Conservation (phyloP, 35 echinoderm and acorn worm genomes). For the Heliocidaris tuberculata region DNA sequence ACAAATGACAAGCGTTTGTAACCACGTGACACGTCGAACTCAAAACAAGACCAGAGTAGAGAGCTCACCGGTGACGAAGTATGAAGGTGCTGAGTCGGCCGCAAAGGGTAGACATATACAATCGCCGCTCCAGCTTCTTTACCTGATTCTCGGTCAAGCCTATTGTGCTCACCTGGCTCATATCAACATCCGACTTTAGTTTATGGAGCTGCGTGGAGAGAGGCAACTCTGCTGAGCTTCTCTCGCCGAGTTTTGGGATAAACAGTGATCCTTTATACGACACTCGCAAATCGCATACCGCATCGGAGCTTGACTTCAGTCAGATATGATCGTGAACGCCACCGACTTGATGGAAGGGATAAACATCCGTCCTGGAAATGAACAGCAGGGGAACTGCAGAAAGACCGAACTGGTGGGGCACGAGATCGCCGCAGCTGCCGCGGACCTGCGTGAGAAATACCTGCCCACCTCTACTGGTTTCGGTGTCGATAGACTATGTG, state of each 20-base stretch:
- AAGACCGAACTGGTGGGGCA: conserved; percentile 43
- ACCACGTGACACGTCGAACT: conserved; percentile 57
- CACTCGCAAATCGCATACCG: conserved; percentile 26
- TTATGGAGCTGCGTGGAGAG: conserved; percentile 32
- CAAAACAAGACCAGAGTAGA: conserved; percentile 40
- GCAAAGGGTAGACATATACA: conserved; percentile 32
- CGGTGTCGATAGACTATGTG: not conserved
- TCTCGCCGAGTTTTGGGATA: conserved; percentile 44
- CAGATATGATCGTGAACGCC: conserved; percentile 49
- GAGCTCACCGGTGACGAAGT: conserved; percentile 42
- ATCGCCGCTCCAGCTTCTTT: conserved; percentile 8
- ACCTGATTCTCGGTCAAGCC: conserved; percentile 36
- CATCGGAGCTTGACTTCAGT: conserved; percentile 43
- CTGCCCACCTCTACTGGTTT: conserved; percentile 8
- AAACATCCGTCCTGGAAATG: conserved; percentile 40
- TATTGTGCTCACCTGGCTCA: conserved; percentile 39
- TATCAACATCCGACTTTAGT: conserved; percentile 45
- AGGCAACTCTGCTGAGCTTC: conserved; percentile 14
- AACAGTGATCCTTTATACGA: conserved; percentile 36
- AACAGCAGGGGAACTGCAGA: conserved; percentile 34
- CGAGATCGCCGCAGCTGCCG: conserved; percentile 22
- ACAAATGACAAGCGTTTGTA: conserved; percentile 74
- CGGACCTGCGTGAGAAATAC: not conserved
- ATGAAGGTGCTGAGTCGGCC: conserved; percentile 50
- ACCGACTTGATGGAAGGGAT: conserved; percentile 45